phyloP scores from a whole-genome alignment of 2,113 vertebrate species.

The Coryphaenoides rupestris region DNA sequence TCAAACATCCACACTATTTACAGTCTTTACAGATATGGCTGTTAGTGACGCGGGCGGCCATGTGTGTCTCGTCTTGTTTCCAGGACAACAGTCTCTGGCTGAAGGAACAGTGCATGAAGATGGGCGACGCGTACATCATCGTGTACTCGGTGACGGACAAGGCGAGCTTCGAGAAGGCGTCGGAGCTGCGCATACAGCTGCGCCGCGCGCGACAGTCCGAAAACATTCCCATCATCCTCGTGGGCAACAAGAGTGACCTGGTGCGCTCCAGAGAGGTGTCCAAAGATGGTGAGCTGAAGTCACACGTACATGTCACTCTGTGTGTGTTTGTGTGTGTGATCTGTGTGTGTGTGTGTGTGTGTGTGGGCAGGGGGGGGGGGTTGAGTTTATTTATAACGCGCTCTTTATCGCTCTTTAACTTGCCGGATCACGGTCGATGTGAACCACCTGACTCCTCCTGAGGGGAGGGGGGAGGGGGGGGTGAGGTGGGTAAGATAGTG shows the following conservation, averaged over 20 bases:
- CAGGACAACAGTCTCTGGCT: conserved; percentile 93
- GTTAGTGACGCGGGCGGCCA: too few species aligned
- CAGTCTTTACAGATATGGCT: too few species aligned
- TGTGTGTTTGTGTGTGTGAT: too few species aligned
- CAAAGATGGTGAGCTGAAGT: conserved; percentile 83
- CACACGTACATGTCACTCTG: neutral
- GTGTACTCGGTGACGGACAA: conserved; percentile 98
- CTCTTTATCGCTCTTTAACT: too few species aligned
- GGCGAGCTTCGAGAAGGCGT: conserved; percentile 96
- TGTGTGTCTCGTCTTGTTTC: conserved; percentile 20
- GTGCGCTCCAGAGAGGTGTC: conserved; percentile 96
- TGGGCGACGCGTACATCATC: conserved; percentile 97
- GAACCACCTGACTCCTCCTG: too few species aligned
- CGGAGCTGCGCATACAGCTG: conserved; percentile 93
- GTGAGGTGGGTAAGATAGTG: too few species aligned
- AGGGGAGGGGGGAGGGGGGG: too few species aligned
- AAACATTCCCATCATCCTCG: conserved; percentile 97
- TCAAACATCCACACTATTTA: too few species aligned
- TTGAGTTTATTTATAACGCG: too few species aligned
- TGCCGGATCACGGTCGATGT: too few species aligned
- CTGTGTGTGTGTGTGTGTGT: too few species aligned
- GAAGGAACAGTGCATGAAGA: conserved; percentile 94
- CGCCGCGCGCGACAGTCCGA: conserved; percentile 91
- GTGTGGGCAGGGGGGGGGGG: too few species aligned
- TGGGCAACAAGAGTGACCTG: conserved; percentile 97